Evolutionary conservation across 2,113 vertebrate species (phyloP).

Genomic region (Xyliphius kryptos): DNA sequence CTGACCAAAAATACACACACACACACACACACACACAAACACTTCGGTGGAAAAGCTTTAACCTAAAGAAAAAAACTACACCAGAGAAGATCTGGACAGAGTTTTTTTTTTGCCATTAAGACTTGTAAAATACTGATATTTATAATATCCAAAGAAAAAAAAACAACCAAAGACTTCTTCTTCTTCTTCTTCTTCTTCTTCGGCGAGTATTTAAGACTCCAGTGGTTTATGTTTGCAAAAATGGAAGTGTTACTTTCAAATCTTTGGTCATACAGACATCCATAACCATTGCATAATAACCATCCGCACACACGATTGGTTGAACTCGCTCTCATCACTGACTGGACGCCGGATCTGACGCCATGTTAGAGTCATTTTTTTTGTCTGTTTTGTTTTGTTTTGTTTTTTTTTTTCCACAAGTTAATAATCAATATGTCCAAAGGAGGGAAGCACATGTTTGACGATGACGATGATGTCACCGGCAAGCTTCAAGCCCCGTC

Average conservation of each 20-base stretch:
- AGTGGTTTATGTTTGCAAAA: slow-evolving; percentile 78
- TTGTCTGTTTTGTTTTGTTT: neutral
- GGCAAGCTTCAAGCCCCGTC: no score
- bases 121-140: slow-evolving; percentile 92
- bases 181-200: no score
- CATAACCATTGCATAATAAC: no score
- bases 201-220: slow-evolving; percentile 86
- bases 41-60: slow-evolving; percentile 86
- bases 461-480: slow-evolving; percentile 56
- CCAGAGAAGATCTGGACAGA: slow-evolving; percentile 80
- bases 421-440: slow-evolving; percentile 49
- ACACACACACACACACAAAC: no score
- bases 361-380: slow-evolving; percentile 53
- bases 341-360: slow-evolving; percentile 69
- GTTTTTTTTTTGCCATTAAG: slow-evolving; percentile 97
- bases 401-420: slow-evolving; percentile 32
- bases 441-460: slow-evolving; percentile 58
- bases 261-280: no score
- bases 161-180: slow-evolving; percentile 96
- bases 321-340: slow-evolving; percentile 60
- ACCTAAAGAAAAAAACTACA: slow-evolving; percentile 67
- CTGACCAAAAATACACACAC: no score
- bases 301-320: no score
- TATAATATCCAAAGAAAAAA: slow-evolving; percentile 99
- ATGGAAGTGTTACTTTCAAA: slow-evolving; percentile 53